Evolutionary conservation across 2,888 invertebrate species (phyloP).

Genomic region (Pandemis heparana): DNA sequence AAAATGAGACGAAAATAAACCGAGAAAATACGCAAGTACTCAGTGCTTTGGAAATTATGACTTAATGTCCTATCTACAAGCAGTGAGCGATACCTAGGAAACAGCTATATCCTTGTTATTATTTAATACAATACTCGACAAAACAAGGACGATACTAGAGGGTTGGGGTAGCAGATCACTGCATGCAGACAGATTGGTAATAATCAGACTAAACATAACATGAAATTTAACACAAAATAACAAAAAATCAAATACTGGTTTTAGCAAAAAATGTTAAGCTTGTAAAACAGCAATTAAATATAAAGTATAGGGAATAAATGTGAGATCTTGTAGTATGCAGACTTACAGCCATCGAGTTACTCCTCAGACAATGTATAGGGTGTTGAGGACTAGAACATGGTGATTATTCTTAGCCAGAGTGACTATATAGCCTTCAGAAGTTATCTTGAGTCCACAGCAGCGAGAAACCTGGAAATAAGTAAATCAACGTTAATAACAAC

Average conservation of each 20-base stretch:
- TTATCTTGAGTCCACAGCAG: constrained; percentile 98
- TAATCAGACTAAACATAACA: constrained; percentile 74
- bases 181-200: constrained; percentile 70
- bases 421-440: constrained; percentile 97
- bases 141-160: constrained; percentile 67
- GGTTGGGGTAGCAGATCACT: constrained; percentile 69
- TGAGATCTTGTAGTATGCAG: constrained; percentile 86
- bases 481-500: not conserved
- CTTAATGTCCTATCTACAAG: constrained; percentile 71
- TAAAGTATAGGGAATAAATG: constrained; percentile 85
- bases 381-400: constrained; percentile 98
- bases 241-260: constrained; percentile 85
- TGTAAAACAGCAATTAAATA: constrained; percentile 84
- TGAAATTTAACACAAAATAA: constrained; percentile 82
- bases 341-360: constrained; percentile 84
- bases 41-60: constrained; percentile 83
- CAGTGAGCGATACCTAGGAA: constrained; percentile 63
- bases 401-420: constrained; percentile 99
- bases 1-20: constrained; percentile 74
- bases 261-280: constrained; percentile 83
- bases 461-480: constrained; percentile 93
- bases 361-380: constrained; percentile 95
- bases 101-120: constrained; percentile 58
- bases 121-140: constrained; percentile 64
- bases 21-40: constrained; percentile 75